Base-by-base conservation (phyloP, 1,140 invertebrate genomes). In the Leguminivora glycinivorella region DNA sequence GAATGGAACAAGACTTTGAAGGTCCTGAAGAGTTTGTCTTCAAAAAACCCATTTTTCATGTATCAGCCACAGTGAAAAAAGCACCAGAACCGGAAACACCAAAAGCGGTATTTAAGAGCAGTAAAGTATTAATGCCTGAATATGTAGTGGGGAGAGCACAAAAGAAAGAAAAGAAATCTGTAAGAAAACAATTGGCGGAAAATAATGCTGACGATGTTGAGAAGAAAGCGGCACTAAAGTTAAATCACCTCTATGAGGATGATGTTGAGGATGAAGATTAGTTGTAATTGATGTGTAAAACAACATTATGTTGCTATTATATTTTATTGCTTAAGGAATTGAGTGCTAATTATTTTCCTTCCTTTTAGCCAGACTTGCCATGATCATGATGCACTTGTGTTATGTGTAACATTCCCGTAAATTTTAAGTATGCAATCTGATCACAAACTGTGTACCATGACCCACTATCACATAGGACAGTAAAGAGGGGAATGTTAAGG, bases 71-170 rank as follows among this genome's bases (percentile, higher is more conserved):
- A 12, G 72, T 90, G 9, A 89, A 82, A 75, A 74, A 83, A 22
- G 66, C 70, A 67, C 34, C 74, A 25, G 14, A 9, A 19, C 43
- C 70, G 19, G 82, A 90, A 40, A 80, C 92, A 25, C 80, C 92
- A 17, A 94, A 93, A 78, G 83, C 93, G 9, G 82, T 92, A 67
- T 94, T 95, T 73, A 93, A 92, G 79, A 94, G 92, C 70, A 94
- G 93, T 71, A 96, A 95, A 86, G 70, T 96, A 38, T 90, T 96
- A 2, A 95, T 96, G 94, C 95, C 96, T 2, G 95, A 96, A 82
- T 96, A 96, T 92, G 93, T 96, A n/a, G 93, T 97, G 71, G 96
- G 96, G 17, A 72, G 60, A 63, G 77, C 72, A 17, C 85, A 84
- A 76, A 69, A 86, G 52, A 71, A 87, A 79, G 77, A 81, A 29